A percentile compares a stretch with the other conserved stretches of the same genome.
Evolutionary conservation across 1,140 invertebrate species (phyloP).

Genomic region (Bombus vancouverensis): DNA sequence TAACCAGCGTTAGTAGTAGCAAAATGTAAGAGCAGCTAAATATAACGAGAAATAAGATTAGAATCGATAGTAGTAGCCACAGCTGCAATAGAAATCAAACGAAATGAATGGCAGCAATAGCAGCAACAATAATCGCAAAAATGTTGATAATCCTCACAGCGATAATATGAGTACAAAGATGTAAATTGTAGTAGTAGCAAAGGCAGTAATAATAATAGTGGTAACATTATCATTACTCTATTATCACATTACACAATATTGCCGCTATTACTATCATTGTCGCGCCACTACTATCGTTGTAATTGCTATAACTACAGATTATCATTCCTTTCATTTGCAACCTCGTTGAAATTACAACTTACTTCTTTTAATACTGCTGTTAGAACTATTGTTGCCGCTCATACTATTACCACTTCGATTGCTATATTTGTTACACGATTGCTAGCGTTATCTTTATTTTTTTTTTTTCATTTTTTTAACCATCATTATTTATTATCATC

Average conservation of each 20-base stretch:
- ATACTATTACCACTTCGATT: not conserved
- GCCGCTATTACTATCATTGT: slow-evolving; percentile 44
- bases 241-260: slow-evolving; percentile 50
- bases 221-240: slow-evolving; percentile 43
- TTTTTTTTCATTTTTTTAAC: not conserved
- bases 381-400: slow-evolving; percentile 7
- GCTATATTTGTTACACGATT: not conserved
- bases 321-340: not conserved
- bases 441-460: not conserved
- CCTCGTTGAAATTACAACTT: not conserved
- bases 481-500: not conserved
- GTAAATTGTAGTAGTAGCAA: slow-evolving; percentile 13
- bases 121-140: slow-evolving; percentile 3
- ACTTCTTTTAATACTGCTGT: not conserved
- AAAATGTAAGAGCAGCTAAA: not conserved
- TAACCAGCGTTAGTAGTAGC: not conserved
- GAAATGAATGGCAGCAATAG: not conserved
- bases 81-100: not conserved
- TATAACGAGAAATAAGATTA: not conserved
- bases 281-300: slow-evolving; percentile 24
- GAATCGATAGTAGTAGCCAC: not conserved
- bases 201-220: slow-evolving; percentile 46
- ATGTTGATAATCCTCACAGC: not conserved
- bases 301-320: slow-evolving; percentile 13
- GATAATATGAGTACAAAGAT: not conserved